A percentile compares a stretch with the other conserved stretches of the same genome.
phyloP scores from a whole-genome alignment of 2,888 invertebrate species.

The Bibio marci region DNA sequence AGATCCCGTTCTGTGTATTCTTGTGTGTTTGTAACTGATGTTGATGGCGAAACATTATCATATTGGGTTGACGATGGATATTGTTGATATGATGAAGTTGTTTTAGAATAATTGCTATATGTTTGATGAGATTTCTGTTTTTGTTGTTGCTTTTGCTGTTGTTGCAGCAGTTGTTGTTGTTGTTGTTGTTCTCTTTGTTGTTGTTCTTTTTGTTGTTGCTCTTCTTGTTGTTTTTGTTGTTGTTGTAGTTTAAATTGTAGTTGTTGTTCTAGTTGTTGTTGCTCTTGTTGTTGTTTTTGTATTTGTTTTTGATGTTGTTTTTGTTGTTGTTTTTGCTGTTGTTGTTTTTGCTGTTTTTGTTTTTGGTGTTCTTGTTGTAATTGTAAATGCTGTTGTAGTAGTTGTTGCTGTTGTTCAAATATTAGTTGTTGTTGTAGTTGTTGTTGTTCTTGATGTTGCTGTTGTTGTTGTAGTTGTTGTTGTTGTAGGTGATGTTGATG shows the following conservation, averaged over 20 bases:
- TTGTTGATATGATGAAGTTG: too few relatives aligned
- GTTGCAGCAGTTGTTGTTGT: conserved; percentile 5
- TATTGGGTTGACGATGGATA: too few relatives aligned
- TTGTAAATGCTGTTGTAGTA: not conserved
- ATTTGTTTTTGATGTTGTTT: not conserved
- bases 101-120: too few relatives aligned
- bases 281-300: too few relatives aligned
- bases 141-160: conserved; percentile 5
- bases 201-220: conserved; percentile 3
- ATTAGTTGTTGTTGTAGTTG: not conserved
- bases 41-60: conserved; percentile 3
- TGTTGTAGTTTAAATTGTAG: not conserved
- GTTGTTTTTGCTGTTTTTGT: conserved; percentile 5
- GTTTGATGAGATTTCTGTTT: conserved; percentile 5
- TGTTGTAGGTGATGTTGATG: not conserved
- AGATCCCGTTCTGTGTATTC: not conserved
- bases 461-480: not conserved
- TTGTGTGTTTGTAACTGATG: too few relatives aligned
- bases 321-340: conserved; percentile 4
- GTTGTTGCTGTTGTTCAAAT: conserved; percentile 1
- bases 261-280: conserved; percentile 1
- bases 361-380: conserved; percentile 1
- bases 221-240: conserved; percentile 6
- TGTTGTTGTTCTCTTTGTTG: not conserved
- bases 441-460: not conserved